These are phyloP conservation scores for Frieseomelitta varia DNA, from an alignment of 1,140 invertebrate genomes.

Conservation along the genomic window DNA sequence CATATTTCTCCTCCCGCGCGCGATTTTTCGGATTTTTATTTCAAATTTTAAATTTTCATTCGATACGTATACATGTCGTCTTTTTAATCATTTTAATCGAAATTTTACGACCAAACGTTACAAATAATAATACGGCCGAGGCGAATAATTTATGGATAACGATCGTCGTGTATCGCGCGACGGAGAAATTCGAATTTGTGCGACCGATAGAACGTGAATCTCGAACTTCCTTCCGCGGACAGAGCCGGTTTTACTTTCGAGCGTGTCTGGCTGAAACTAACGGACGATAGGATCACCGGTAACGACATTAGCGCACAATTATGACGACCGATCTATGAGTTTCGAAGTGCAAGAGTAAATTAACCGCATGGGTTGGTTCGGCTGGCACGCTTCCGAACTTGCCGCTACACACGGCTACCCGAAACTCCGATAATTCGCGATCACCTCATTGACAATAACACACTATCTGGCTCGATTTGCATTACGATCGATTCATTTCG, in stretches of 20 bases:
- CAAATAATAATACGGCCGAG: background rate
- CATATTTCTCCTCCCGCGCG: no score
- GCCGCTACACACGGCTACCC: conserved; percentile 10
- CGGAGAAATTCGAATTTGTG: background rate
- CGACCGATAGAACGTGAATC: background rate
- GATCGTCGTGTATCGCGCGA: background rate
- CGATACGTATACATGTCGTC: background rate
- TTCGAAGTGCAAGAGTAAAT: conserved; percentile 65
- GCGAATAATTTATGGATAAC: background rate
- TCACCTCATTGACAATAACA: conserved; percentile 52
- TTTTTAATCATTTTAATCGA: background rate
- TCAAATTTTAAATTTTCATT: background rate
- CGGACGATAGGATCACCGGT: conserved; percentile 48
- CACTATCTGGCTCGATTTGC: conserved; percentile 21
- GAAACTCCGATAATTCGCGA: conserved; percentile 58
- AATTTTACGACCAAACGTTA: background rate
- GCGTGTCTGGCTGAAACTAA: conserved; percentile 30
- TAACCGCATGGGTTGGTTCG: conserved; percentile 59
- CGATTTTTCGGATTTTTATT: background rate
- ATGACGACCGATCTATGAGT: conserved; percentile 61
- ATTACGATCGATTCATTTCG: background rate
- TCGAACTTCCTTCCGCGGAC: background rate
- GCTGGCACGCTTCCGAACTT: conserved; percentile 59
- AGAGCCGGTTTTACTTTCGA: conserved; percentile 22
- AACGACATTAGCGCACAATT: conserved; percentile 62